A percentile compares a stretch with the other conserved stretches of the same genome.
Evolutionary conservation across 2,113 vertebrate species (phyloP).

Genomic region (Tenrec ecaudatus): DNA sequence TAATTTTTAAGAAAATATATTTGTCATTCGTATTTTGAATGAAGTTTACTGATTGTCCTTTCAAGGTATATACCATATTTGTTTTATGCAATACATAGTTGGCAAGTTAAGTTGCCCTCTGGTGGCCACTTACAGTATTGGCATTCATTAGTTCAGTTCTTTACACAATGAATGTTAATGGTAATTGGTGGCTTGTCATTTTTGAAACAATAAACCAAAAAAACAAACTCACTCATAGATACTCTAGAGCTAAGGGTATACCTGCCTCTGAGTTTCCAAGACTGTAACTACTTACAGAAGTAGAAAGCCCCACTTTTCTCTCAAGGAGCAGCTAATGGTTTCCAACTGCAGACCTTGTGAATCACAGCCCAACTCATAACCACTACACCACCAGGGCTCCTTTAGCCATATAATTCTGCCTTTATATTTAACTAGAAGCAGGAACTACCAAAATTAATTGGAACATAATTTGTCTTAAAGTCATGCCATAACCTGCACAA

Average conservation of each 20-base stretch:
- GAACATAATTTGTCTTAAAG: neutral
- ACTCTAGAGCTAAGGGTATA: too few relatives aligned
- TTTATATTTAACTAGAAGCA: conserved; percentile 5
- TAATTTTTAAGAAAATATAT: neutral
- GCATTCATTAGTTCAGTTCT: conserved; percentile 39
- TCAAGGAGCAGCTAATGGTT: too few relatives aligned
- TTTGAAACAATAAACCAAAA: neutral
- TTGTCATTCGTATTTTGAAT: conserved; percentile 51
- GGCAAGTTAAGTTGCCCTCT: conserved; percentile 80
- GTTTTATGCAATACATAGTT: conserved; percentile 42
- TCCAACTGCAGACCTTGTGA: too few relatives aligned
- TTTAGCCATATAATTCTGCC: neutral
- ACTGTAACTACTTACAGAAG: too few relatives aligned
- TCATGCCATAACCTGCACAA: neutral
- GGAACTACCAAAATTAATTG: neutral
- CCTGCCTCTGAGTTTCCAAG: too few relatives aligned
- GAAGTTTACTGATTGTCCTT: conserved; percentile 20
- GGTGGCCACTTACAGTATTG: conserved; percentile 64
- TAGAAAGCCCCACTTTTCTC: too few relatives aligned
- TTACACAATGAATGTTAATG: neutral
- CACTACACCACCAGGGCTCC: too few relatives aligned
- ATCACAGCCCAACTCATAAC: too few relatives aligned
- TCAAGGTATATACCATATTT: neutral
- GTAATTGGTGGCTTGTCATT: conserved; percentile 19
- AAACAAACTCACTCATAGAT: too few relatives aligned